Base-by-base conservation (phyloP, 2,797 vertebrate species). In the Peromyscus attwateri region DNA sequence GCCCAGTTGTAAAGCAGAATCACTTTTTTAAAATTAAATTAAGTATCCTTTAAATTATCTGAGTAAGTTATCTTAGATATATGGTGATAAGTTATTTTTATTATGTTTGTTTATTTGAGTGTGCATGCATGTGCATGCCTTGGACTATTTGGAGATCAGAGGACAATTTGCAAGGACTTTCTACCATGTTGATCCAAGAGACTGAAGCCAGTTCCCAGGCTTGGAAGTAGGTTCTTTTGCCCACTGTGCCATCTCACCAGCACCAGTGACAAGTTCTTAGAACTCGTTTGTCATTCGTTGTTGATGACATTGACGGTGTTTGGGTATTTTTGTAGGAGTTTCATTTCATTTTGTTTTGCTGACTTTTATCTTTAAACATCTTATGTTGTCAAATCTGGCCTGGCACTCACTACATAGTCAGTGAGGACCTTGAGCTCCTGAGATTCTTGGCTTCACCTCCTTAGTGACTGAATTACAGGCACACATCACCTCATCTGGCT, bases 21-120 rank as follows among this genome's bases (percentile, higher is more conserved):
- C 0, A 77, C 19, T 25, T 81, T 91, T 85, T 25, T 8, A 89
- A 92, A 84, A 66, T 43, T 37, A 64, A 79, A 80, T 70, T 84
- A 89, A 91, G 55, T 96, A 57, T 55, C 77, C n/a, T 55, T 25
- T 46, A 92, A 92, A 57, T 66, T 82, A 94, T 91, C 29, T 71
- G 62, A 87, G 68, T 84, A 81, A 91, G 92, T 77, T 93, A 62
- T 21, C 23, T 88, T 62, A 64, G 73, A 83, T 60, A 52, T 49
- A 68, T 80, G 11, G 6, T 75, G 94, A 73, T 80, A 46, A 9
- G 37, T 79, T 19, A 23, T 66, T 49, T 87, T 7, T 73, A 40
- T 73, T 57, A 11, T 19, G 13, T 40, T 71, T 73, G 4, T 40
- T 55, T 71, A 71, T 57, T 55, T 73, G n/a, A 57, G 49, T 40